Conservation (phyloP, 2,888 invertebrate genomes). For the Drosophila macrothrix region DNA sequence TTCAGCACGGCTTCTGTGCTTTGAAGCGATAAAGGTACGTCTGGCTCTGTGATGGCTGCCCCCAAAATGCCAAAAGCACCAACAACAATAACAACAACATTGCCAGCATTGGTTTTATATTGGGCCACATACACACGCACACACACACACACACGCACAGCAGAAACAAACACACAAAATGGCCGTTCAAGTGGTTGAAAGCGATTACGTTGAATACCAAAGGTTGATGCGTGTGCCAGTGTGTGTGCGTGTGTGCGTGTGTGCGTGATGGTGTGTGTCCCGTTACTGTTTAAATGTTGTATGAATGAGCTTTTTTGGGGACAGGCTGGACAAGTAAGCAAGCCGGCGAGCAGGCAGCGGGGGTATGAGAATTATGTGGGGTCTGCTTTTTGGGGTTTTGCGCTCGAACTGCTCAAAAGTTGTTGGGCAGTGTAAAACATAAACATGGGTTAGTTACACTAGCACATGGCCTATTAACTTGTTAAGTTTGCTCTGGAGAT, state of each 20-base stretch:
- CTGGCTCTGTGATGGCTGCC: conserved; percentile 58
- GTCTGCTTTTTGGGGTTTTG: conserved; percentile 51
- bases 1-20: conserved; percentile 82
- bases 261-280: conserved; percentile 54
- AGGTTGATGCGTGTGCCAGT: conserved; percentile 61
- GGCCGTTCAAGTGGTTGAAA: conserved; percentile 80
- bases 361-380: conserved; percentile 49
- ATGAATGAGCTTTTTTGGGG: conserved; percentile 74
- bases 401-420: conserved; percentile 56
- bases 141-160: conserved; percentile 10
- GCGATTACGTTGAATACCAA: conserved; percentile 79
- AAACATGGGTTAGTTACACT: conserved; percentile 70
- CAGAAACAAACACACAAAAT: conserved; percentile 57
- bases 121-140: conserved; percentile 45
- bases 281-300: conserved; percentile 74
- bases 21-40: conserved; percentile 79
- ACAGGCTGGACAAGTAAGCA: conserved; percentile 28
- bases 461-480: conserved; percentile 65
- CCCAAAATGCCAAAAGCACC: conserved; percentile 64
- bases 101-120: conserved; percentile 60
- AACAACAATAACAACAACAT: conserved; percentile 35
- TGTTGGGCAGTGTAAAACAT: conserved; percentile 56
- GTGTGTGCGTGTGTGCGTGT: conserved; percentile 22
- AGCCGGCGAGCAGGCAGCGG: background rate
- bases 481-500: conserved; percentile 17